Evolutionary conservation across 2,797 vertebrate species (phyloP).

Genomic region (Telmatherina bonti): DNA sequence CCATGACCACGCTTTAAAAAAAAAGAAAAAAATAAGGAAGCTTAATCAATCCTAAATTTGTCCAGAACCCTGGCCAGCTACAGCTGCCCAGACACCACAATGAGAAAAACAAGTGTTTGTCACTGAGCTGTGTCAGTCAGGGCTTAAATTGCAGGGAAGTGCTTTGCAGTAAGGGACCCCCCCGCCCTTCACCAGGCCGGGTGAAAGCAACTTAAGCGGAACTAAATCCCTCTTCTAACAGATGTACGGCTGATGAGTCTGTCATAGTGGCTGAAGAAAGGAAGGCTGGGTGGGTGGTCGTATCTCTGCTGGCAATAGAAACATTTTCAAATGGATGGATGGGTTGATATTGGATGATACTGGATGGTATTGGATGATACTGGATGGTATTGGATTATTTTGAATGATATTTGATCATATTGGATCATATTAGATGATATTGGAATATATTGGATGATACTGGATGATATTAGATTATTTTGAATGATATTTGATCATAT

Average conservation of each 20-base stretch:
- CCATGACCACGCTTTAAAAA: constrained; percentile 44
- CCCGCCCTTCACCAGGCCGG: no score
- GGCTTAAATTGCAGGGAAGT: constrained; percentile 63
- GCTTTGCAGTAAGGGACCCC: constrained; percentile 43
- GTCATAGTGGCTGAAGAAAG: constrained; percentile 59
- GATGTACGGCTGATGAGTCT: constrained; percentile 72
- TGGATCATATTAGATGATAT: no score
- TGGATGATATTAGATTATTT: no score
- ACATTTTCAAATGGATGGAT: constrained; percentile 30
- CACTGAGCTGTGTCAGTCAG: constrained; percentile 36
- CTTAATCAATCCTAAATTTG: constrained; percentile 60
- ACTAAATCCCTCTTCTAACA: constrained; percentile 73
- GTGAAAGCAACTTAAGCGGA: constrained; percentile 69
- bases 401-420: no score
- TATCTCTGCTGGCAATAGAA: constrained; percentile 36
- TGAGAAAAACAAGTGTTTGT: constrained; percentile 62
- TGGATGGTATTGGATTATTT: no score
- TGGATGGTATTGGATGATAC: neutral
- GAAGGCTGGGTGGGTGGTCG: constrained; percentile 16
- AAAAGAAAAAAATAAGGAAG: constrained; percentile 25
- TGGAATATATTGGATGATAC: no score
- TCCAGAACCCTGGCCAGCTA: constrained; percentile 41
- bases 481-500: no score
- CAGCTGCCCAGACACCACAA: constrained; percentile 58
- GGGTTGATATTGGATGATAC: neutral